Evolutionary conservation across 2,888 invertebrate species (phyloP), one percentile per base, ranked within the genome.

Genomic region (Germaria angustata): DNA sequence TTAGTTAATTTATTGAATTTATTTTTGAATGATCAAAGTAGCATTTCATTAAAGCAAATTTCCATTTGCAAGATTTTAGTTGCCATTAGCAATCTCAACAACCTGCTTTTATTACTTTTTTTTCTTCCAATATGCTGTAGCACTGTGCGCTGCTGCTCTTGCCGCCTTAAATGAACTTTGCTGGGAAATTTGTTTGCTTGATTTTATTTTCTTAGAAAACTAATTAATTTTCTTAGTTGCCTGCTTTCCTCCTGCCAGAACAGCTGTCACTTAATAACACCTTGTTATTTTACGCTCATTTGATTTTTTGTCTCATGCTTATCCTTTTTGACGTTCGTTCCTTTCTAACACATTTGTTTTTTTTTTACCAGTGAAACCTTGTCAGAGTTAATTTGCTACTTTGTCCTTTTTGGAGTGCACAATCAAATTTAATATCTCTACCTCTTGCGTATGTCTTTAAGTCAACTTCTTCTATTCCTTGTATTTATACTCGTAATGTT

Each of bases 211-310:
- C 41, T 63, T 61, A 11, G 13, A 28, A n/a, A 46, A 32, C 32
- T 53, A 66, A 66, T 66, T 66, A 53, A 53, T 28, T 53, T 28
- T 15, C 22, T 44, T 32, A 2, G 22, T 15, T 51, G 15, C n/a
- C 44, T 57, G 1, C 32, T 32, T 24, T 15, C 4, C 22, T 39
- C n/a, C 9, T 39, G 6, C 22, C 15, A 36, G 17, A 36, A 57
- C 69, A 51, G 17, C 51, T 51, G 61, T 51, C 17, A 72, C 49
- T 63, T 41, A 28, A 73, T 24, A 63, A 41, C 51, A 63, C 51
- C 63, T 63, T 41, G 73, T 63, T 53, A 34, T 44, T 63, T 51
- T 63, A 32, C 11, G 53, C 46, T 63, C 34, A 41, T 63, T 73
- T 44, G 73, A 22, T 49, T 53, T 8, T 53, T 55, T 41, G n/a